phyloP scores from a whole-genome alignment of 1,140 invertebrate species.

The Scylla paramamosain region DNA sequence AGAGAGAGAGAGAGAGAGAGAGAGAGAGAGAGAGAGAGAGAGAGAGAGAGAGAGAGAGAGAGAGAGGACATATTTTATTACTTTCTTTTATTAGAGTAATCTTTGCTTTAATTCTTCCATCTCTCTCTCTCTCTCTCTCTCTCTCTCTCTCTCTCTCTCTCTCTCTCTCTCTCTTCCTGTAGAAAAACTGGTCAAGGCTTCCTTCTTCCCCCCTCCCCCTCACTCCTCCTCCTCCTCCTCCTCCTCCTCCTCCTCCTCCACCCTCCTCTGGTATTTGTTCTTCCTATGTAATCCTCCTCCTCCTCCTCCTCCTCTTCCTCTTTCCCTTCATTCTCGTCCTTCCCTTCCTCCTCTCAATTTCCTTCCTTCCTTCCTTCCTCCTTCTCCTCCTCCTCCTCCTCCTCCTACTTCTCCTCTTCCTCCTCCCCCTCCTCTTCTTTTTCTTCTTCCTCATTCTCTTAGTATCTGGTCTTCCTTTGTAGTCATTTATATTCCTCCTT shows the following conservation, averaged over 20 bases:
- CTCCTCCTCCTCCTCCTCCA: too few species aligned
- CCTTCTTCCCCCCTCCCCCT: background rate
- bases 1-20: constrained; percentile 10
- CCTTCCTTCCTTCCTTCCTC: background rate
- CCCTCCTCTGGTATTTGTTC: too few species aligned
- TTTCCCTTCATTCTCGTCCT: background rate
- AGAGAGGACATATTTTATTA: background rate
- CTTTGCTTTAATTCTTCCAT: background rate
- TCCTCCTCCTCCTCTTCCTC: background rate
- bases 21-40: constrained; percentile 20
- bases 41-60: too few species aligned
- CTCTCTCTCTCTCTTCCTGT: constrained; percentile 25
- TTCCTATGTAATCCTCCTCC: too few species aligned
- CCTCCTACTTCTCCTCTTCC: too few species aligned
- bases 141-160: constrained; percentile 11
- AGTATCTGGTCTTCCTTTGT: too few species aligned
- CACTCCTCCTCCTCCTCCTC: background rate
- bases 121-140: constrained; percentile 1
- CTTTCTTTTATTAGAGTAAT: background rate
- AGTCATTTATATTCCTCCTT: background rate
- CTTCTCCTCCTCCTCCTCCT: too few species aligned
- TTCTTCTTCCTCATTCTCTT: too few species aligned
- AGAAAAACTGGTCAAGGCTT: background rate
- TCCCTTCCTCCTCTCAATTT: background rate
- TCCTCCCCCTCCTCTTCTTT: too few species aligned